Evolutionary conservation across 2,797 vertebrate species (phyloP).

Genomic region (Eleutherodactylus coqui): DNA sequence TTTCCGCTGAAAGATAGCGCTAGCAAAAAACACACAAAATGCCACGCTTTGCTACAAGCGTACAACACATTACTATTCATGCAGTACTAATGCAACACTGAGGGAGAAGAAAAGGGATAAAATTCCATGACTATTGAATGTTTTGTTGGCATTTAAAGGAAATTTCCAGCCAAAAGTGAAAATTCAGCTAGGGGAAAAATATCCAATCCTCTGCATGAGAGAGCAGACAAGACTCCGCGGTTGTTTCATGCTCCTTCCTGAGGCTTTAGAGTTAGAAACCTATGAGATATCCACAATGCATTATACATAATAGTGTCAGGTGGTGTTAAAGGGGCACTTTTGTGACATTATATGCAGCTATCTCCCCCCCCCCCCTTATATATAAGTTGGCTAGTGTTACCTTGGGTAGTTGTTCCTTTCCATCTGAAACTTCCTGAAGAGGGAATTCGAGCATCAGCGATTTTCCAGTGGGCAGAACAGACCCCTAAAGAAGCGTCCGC

Average conservation of each 20-base stretch:
- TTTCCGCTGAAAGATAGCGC: not conserved
- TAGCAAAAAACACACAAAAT: not conserved
- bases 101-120: constrained; percentile 1
- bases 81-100: constrained; percentile 17
- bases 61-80: constrained; percentile 7
- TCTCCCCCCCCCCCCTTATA: too few species aligned
- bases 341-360: too few species aligned
- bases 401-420: too few species aligned
- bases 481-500: too few species aligned
- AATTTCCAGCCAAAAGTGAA: constrained; percentile 25
- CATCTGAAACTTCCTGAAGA: too few species aligned
- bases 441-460: too few species aligned
- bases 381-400: too few species aligned
- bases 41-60: not conserved
- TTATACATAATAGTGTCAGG: not conserved
- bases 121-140: not conserved
- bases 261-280: not conserved
- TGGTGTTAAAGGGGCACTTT: too few species aligned
- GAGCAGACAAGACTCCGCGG: not conserved
- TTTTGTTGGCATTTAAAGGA: constrained; percentile 13
- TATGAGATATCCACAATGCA: not conserved
- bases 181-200: constrained; percentile 17
- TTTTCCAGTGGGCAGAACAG: too few species aligned
- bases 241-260: not conserved
- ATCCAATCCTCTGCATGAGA: constrained; percentile 4